phyloP scores from a whole-genome alignment of 2,113 vertebrate species.

The Crocuta crocuta region DNA sequence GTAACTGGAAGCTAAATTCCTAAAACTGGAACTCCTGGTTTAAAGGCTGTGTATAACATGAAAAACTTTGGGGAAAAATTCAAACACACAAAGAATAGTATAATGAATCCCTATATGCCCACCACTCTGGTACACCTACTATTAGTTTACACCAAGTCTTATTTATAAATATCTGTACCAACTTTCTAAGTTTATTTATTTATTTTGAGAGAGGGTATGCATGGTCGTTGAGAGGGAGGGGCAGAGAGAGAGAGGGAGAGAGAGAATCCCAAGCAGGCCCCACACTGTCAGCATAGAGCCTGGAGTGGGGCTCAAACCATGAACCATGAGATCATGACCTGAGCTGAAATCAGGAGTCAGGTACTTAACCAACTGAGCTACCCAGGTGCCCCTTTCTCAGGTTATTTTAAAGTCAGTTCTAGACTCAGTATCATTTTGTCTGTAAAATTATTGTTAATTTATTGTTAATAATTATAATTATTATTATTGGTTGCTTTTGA shows the following conservation, averaged over 20 bases:
- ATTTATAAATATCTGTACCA: background rate
- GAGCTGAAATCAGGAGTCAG: too few species aligned
- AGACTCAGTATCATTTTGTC: background rate
- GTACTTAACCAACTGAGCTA: too few species aligned
- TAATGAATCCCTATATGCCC: background rate
- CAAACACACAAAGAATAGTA: background rate
- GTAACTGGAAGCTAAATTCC: background rate
- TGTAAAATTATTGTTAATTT: background rate
- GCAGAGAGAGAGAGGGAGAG: background rate
- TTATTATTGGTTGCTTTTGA: constrained; percentile 40
- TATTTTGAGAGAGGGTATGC: background rate
- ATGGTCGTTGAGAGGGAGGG: too few species aligned
- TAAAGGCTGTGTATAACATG: background rate
- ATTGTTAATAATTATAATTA: too few species aligned
- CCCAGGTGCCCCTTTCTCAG: too few species aligned
- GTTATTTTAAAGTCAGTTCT: background rate
- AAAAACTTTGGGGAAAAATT: constrained; percentile 21
- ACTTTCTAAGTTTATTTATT: background rate
- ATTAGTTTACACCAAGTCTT: background rate
- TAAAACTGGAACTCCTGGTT: background rate
- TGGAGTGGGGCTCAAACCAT: background rate
- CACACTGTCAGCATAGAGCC: background rate
- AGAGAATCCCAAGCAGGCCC: background rate
- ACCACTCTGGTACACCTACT: background rate
- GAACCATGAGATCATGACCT: too few species aligned